Base-by-base conservation (phyloP, 2,113 vertebrate genomes). In the Mirza zaza region DNA sequence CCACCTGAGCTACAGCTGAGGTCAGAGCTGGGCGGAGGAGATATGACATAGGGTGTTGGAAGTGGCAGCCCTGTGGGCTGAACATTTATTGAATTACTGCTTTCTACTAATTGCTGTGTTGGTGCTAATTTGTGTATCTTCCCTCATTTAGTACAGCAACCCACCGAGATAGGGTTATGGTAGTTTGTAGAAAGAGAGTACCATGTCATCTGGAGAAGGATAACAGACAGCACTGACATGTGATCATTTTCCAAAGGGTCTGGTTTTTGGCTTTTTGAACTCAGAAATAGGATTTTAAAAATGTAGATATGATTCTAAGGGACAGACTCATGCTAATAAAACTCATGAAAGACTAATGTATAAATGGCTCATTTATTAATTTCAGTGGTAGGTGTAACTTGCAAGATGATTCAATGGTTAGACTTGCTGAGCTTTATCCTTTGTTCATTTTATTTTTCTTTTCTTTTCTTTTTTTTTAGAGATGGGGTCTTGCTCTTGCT, bases 241-340 rank as follows among this genome's bases (percentile, higher is more conserved):
- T 59, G 76, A 20, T 70, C 20, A 70, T 70, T 70, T 36, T 71
- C 61, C n/a, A 23, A 87, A 91, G 59, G 8, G 8, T 55, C n/a
- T 90, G 25, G 34, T 32, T 23, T n/a, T 80, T 79, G 63, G n/a
- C 11, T n/a, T 17, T 83, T 45, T 76, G 57, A 67, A 92, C 50
- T 92, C n/a, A 88, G 79, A 91, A 83, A 75, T 8, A 45, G 10
- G 70, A 76, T 65, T 94, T 88, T 27, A 27, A 71, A 88, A 91
- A 52, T 61, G 10, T 21, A 63, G 63, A 14, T 76, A 55, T 93
- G 55, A 39, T 36, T 45, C 36, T 63, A 57, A 63, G 50, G 63
- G 36, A 80, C 45, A 42, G 55, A 91, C n/a, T 87, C 55, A 87
- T 32, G 18, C 29, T 55, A 59, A 25, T n/a, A 91, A 85, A 87